Percentiles rank a stretch among this genome's conserved stretches.
Conservation (phyloP, 2,888 invertebrate species). For the Lycaena phlaeas region DNA sequence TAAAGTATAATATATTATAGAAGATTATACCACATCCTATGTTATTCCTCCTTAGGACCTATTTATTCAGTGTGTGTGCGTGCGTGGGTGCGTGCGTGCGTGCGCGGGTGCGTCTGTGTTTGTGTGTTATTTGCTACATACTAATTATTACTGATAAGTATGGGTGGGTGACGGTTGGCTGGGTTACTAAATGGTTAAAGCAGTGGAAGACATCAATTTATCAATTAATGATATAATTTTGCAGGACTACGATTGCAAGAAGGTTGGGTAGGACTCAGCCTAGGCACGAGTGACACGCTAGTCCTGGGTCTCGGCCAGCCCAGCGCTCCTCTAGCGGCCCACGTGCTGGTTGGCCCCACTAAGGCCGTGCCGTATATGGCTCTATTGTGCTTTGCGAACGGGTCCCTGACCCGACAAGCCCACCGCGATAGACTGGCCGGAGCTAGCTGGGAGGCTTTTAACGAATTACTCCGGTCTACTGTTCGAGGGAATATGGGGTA, state of each 20-base stretch:
- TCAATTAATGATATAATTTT: neutral
- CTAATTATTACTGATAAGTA: no score
- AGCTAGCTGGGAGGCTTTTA: slow-evolving; percentile 88
- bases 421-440: slow-evolving; percentile 82
- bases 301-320: slow-evolving; percentile 83
- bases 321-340: slow-evolving; percentile 81
- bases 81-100: no score
- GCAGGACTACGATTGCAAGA: slow-evolving; percentile 83
- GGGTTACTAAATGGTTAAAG: no score
- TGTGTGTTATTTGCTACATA: no score
- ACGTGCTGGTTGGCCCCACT: slow-evolving; percentile 90
- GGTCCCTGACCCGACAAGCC: slow-evolving; percentile 90
- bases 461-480: slow-evolving; percentile 83
- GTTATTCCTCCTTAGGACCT: no score
- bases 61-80: no score
- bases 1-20: no score
- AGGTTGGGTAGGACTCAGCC: slow-evolving; percentile 89
- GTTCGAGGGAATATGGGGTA: slow-evolving; percentile 95
- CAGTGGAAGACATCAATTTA: no score
- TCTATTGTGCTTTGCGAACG: slow-evolving; percentile 93
- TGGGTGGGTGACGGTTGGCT: no score
- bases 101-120: no score
- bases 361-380: slow-evolving; percentile 83
- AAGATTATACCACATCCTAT: no score
- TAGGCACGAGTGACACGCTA: slow-evolving; percentile 95